These are phyloP conservation scores for Arizona elegans DNA, from an alignment of 2,113 vertebrate genomes.

Conservation along the genomic window DNA sequence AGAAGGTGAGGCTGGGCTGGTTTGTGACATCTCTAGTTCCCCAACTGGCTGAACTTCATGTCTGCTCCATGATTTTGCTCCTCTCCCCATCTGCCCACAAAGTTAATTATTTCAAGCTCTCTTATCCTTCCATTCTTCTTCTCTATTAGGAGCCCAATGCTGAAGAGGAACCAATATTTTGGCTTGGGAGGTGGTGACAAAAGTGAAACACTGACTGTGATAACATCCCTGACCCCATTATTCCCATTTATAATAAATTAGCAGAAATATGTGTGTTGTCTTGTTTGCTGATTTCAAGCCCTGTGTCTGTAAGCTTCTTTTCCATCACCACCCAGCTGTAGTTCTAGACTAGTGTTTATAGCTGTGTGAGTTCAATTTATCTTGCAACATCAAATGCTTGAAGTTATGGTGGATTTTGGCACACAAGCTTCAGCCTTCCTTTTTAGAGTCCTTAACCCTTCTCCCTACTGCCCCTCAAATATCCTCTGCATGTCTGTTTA, in stretches of 20 bases:
- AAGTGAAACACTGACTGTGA: neutral
- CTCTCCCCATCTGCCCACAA: neutral
- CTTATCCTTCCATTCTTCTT: neutral
- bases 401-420: neutral
- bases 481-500: neutral
- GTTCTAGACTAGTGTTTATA: neutral
- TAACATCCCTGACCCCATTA: neutral
- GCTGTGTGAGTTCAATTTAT: neutral
- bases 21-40: neutral
- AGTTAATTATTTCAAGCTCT: conserved; percentile 6
- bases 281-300: neutral
- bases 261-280: neutral
- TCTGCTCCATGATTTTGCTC: neutral
- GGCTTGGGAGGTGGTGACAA: neutral
- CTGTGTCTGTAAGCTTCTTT: neutral
- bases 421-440: neutral
- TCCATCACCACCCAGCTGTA: neutral
- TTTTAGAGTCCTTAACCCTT: neutral
- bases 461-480: neutral
- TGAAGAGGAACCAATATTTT: neutral
- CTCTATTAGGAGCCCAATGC: neutral
- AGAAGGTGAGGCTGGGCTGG: neutral
- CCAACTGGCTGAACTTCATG: conserved; percentile 23
- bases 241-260: neutral
- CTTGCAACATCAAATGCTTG: neutral